Evolutionary conservation across 2,888 invertebrate genomes (phyloP).

Genomic region (Seira sanloemensis): DNA sequence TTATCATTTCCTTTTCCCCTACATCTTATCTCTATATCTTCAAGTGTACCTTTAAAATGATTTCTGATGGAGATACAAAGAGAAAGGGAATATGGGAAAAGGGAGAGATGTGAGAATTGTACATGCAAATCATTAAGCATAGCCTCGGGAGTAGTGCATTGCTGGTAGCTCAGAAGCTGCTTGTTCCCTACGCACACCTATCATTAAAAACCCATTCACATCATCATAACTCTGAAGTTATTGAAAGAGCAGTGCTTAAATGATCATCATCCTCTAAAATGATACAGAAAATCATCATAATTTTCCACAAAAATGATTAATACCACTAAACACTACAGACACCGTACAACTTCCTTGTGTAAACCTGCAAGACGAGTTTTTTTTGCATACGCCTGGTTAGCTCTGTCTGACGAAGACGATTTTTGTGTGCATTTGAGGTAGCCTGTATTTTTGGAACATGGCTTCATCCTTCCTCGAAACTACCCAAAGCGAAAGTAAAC

Average conservation of each 20-base stretch:
- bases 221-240: constrained; percentile 32
- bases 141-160: not conserved
- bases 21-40: constrained; percentile 1
- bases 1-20: not conserved
- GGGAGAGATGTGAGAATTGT: constrained; percentile 1
- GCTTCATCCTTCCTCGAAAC: not conserved
- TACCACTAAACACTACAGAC: constrained; percentile 3
- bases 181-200: constrained; percentile 35
- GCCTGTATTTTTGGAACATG: not conserved
- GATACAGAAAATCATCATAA: constrained; percentile 50
- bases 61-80: not conserved
- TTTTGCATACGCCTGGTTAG: not conserved
- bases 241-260: constrained; percentile 27
- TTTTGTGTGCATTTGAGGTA: not conserved
- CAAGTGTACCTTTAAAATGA: constrained; percentile 10
- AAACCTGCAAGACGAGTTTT: constrained; percentile 53
- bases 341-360: constrained; percentile 20
- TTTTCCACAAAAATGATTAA: constrained; percentile 55
- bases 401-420: not conserved
- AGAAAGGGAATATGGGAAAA: not conserved
- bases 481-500: not conserved
- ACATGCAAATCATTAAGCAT: constrained; percentile 17
- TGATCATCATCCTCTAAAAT: constrained; percentile 36
- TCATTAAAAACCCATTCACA: constrained; percentile 52
- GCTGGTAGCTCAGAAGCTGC: constrained; percentile 46